Percentiles rank a stretch among this genome's conserved stretches.
Evolutionary conservation across 2,888 invertebrate genomes (phyloP).

Genomic region (Cephus runcator): DNA sequence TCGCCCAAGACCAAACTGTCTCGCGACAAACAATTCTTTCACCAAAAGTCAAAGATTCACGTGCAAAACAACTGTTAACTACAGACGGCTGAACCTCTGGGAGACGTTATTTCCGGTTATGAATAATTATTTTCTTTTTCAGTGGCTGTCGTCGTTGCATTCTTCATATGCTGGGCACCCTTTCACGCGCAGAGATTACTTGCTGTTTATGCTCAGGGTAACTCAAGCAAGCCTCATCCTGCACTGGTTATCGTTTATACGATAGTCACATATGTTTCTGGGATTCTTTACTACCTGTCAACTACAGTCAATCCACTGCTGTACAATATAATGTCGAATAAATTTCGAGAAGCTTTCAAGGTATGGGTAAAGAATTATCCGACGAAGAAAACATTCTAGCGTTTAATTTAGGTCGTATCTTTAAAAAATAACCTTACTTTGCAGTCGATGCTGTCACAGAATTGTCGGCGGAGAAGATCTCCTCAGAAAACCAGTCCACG

Average conservation of each 20-base stretch:
- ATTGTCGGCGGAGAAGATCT: conserved; percentile 54
- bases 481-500: conserved; percentile 38
- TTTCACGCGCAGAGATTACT: conserved; percentile 91
- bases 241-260: conserved; percentile 66
- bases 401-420: too few species aligned
- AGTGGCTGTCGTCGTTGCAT: conserved; percentile 88
- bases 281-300: conserved; percentile 75
- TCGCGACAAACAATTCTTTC: too few species aligned
- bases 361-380: conserved; percentile 63
- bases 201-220: conserved; percentile 78
- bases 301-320: conserved; percentile 77
- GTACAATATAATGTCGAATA: conserved; percentile 78
- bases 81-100: too few species aligned
- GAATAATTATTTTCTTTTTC: conserved; percentile 50
- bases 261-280: conserved; percentile 72
- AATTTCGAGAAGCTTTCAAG: conserved; percentile 78
- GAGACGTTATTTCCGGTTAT: too few species aligned
- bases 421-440: conserved; percentile 31
- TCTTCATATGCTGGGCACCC: conserved; percentile 89
- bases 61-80: too few species aligned
- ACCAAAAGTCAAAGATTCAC: too few species aligned
- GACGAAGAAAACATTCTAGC: too few species aligned
- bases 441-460: conserved; percentile 65
- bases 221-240: conserved; percentile 66
- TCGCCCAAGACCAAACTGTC: too few species aligned